phyloP scores from a whole-genome alignment of 2,888 invertebrate genomes.

The Melanargia galathea region DNA sequence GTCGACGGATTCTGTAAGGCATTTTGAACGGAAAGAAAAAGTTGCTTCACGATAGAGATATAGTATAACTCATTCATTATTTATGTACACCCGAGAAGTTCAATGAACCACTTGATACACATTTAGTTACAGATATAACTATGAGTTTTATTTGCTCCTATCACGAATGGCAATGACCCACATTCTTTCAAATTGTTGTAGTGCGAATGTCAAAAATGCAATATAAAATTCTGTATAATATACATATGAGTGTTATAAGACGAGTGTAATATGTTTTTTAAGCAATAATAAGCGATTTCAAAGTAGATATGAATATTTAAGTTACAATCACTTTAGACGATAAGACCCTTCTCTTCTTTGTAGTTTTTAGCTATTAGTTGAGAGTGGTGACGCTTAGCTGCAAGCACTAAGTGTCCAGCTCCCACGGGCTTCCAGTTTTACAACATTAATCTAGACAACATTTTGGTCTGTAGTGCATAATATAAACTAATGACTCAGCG shows the following conservation, averaged over 20 bases:
- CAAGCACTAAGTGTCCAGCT: too few species aligned
- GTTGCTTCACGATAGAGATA: slow-evolving; percentile 24
- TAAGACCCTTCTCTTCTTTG: too few species aligned
- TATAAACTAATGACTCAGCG: neutral
- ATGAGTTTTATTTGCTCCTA: slow-evolving; percentile 27
- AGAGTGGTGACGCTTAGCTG: too few species aligned
- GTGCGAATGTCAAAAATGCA: slow-evolving; percentile 53
- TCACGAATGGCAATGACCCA: slow-evolving; percentile 27
- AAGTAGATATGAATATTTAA: too few species aligned
- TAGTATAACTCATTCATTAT: slow-evolving; percentile 29
- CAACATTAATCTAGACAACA: too few species aligned
- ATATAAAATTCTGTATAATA: too few species aligned
- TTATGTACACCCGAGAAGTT: slow-evolving; percentile 31
- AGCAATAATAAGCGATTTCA: too few species aligned
- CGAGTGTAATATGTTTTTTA: slow-evolving; percentile 58
- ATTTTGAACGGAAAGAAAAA: slow-evolving; percentile 19
- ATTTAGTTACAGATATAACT: slow-evolving; percentile 22
- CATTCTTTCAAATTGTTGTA: slow-evolving; percentile 26
- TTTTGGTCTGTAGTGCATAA: too few species aligned
- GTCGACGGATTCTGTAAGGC: neutral
- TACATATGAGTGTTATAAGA: too few species aligned
- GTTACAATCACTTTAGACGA: too few species aligned
- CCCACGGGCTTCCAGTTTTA: too few species aligned
- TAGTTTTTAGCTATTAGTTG: too few species aligned
- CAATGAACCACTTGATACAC: slow-evolving; percentile 33